phyloP scores from a whole-genome alignment of 2,797 vertebrate species.

The Semaprochilodus insignis region DNA sequence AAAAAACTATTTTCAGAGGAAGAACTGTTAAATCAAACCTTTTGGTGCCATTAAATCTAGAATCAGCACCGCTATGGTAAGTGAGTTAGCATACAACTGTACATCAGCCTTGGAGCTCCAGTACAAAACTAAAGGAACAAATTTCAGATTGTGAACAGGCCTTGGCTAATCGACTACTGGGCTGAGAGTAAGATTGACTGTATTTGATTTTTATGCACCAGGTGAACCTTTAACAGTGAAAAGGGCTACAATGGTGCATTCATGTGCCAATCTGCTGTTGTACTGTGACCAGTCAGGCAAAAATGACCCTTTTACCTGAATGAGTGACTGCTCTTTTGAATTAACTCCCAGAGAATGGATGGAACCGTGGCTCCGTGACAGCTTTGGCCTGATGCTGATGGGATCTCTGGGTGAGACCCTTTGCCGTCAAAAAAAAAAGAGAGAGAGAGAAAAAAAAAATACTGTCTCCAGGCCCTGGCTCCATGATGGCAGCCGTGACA shows the following conservation, averaged over 20 bases:
- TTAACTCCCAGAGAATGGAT: slow-evolving; percentile 44
- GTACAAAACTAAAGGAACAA: neutral
- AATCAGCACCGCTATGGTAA: too few relatives aligned
- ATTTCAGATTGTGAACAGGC: neutral
- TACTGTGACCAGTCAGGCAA: slow-evolving; percentile 19
- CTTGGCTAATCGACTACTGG: neutral
- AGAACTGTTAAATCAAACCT: too few relatives aligned
- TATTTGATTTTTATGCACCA: too few relatives aligned
- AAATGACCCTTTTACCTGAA: slow-evolving; percentile 17
- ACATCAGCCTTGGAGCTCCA: too few relatives aligned
- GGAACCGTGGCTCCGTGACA: slow-evolving; percentile 43
- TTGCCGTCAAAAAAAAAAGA: slow-evolving; percentile 3
- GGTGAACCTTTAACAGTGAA: neutral
- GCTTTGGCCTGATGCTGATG: slow-evolving; percentile 50
- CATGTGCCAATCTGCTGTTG: slow-evolving; percentile 27
- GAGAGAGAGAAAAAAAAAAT: neutral
- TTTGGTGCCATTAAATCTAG: too few relatives aligned
- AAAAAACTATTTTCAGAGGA: too few relatives aligned
- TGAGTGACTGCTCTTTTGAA: slow-evolving; percentile 43
- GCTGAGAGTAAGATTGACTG: neutral
- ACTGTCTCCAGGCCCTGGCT: slow-evolving; percentile 19
- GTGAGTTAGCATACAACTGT: too few relatives aligned
- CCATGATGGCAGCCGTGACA: slow-evolving; percentile 30
- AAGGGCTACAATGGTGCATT: slow-evolving; percentile 9
- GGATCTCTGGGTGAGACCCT: slow-evolving; percentile 45